Evolutionary conservation across 2,888 invertebrate genomes (phyloP), one percentile per base, ranked within the genome.

Genomic region (Plebejus melissa): DNA sequence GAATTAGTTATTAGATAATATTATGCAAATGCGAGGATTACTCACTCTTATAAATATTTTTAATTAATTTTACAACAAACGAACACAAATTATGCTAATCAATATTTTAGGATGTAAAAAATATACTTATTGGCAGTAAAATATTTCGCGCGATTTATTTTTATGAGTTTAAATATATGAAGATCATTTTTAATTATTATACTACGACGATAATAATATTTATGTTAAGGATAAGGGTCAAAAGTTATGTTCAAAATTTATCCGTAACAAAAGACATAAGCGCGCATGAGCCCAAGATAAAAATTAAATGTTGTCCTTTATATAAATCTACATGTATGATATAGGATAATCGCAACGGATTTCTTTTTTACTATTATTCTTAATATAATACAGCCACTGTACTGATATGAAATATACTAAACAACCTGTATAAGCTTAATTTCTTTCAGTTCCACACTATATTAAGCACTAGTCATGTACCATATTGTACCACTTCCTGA

Each of bases 31-130:
- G 54, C 1, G 1, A 50, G 16, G 38, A 57, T 57, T 57, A 38
- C 54, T 76, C 22, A 76, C 78, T 58, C 78, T 77, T 57, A 76
- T 79, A 74, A 74, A 75, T 76, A n/a, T 72, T 58, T 54, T 76
- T 74, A 28, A 58, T 72, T 28, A 58, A 71, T 41, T 38, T 41
- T 41, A 65, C 22, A 46, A 60, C 5, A 65, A 74, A 9, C 22
- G 6, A 72, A 76, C 16, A 32, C 32, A 36, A 65, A 65, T 16
- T 22, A 22, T 60, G 28, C 60, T 13, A 5, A 13, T 13, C 2
- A 28, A 11, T 32, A 32, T 11, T 65, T 32, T 32, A 4, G 9
- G 65, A 65, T 32, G 32, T 13, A 32, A 32, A 65, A 65, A 65
- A 65, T 65, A 65, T 22, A 22, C 22, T 22, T 22, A 22, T 22